phyloP scores from a whole-genome alignment of 1,140 invertebrate species.

The Drosophila pandora region DNA sequence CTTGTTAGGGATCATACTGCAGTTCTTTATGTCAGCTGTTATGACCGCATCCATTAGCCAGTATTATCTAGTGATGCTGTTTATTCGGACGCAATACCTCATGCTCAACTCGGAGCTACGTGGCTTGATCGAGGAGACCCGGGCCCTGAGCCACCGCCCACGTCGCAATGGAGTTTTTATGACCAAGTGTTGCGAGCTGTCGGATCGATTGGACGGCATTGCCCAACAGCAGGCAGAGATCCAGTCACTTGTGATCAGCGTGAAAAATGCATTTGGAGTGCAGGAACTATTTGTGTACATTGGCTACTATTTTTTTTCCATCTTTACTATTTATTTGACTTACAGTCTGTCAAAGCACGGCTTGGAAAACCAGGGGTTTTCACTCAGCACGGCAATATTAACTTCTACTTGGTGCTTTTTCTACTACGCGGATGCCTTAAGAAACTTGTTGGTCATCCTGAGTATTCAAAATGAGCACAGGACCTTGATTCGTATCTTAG shows the following conservation, averaged over 20 bases:
- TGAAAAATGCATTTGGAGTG: not conserved
- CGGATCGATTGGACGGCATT: constrained; percentile 27
- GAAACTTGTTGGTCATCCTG: not conserved
- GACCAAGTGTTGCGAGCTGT: constrained; percentile 22
- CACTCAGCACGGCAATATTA: not conserved
- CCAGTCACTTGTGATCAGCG: constrained; percentile 3
- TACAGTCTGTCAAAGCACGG: not conserved
- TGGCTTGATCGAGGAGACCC: constrained; percentile 9
- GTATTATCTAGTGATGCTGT: constrained; percentile 11
- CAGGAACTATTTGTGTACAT: constrained; percentile 17
- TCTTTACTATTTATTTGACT: not conserved
- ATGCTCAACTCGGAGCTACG: constrained; percentile 23
- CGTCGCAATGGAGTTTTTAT: constrained; percentile 13
- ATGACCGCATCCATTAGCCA: constrained; percentile 16
- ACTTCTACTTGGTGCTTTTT: constrained; percentile 2
- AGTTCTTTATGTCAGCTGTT: constrained; percentile 6
- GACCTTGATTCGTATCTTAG: constrained; percentile 7
- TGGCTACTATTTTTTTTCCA: constrained; percentile 18
- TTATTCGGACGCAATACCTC: constrained; percentile 21
- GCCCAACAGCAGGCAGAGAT: constrained; percentile 18
- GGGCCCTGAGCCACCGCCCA: not conserved
- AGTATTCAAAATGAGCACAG: constrained; percentile 11
- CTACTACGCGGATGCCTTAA: constrained; percentile 14
- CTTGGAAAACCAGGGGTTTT: not conserved
- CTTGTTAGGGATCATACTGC: not conserved